Base-by-base conservation (phyloP, 2,888 invertebrate genomes). In the Teinopalpus imperialis region DNA sequence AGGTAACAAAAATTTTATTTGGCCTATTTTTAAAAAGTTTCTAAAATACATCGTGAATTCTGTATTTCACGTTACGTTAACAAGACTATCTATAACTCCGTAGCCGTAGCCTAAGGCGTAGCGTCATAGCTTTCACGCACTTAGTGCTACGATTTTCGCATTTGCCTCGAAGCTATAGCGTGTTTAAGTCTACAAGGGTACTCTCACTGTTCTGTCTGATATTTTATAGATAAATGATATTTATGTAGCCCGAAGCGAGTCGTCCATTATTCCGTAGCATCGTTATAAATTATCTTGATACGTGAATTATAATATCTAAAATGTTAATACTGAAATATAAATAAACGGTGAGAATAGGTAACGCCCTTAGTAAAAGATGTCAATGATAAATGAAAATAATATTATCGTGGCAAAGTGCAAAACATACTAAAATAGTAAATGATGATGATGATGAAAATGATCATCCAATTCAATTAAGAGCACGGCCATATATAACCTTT, bases 101-200 rank as follows among this genome's bases (percentile, higher is more conserved):
- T 69, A 76, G 69, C 66, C 56, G 54, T 59, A 42, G 68, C 67
- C 72, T 76, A 76, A 75, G 69, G 68, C 77, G 75, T 75, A 76
- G 69, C 57, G 47, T 34, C 54, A 51, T 41, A 39, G 40, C 46
- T 16, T 46, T 40, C 54, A 49, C 56, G 49, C 55, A 54, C 52
- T 55, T 52, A 57, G 52, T 23, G 39, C 53, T 56, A 60, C 58
- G 54, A 59, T 61, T 58, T 59, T 49, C 36, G 42, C 14, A 48
- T 26, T 40, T 50, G 54, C 59, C 60, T 56, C 52, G 48, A 43
- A 56, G 66, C 59, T 58, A 58, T 60, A 53, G 59, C 59, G 57
- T 55, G 52, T 43, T 48, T 6, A 24, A 42, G 42, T 42, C 35
- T 36, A 26, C 20, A 36, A 35, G 41, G 26, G 36, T 27, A 18